A percentile compares a stretch with the other conserved stretches of the same genome.
These are phyloP conservation scores for Hemaris fuciformis DNA, from an alignment of 2,888 invertebrate species.

Conservation along the genomic window DNA sequence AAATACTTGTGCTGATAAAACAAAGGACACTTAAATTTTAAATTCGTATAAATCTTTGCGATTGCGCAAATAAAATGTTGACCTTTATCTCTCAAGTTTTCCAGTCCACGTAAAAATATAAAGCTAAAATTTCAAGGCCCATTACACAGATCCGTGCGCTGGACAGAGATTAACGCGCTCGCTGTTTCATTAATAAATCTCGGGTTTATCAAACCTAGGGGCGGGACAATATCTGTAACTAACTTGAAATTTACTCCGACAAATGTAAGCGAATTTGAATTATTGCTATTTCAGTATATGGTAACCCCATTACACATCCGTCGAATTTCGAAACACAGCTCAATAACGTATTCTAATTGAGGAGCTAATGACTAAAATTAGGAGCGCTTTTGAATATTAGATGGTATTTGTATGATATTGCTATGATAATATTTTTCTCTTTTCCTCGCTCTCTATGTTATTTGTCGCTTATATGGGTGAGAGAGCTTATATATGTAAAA, in stretches of 20 bases:
- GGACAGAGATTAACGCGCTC: slow-evolving; percentile 67
- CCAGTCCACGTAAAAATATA: slow-evolving; percentile 35
- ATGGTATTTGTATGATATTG: too few relatives aligned
- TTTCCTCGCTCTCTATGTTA: too few relatives aligned
- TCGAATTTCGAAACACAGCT: background rate
- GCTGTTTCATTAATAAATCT: slow-evolving; percentile 56
- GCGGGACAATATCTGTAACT: slow-evolving; percentile 20
- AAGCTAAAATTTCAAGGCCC: slow-evolving; percentile 54
- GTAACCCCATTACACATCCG: background rate
- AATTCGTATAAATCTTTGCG: slow-evolving; percentile 1
- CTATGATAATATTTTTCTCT: too few relatives aligned
- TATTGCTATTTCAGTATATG: background rate
- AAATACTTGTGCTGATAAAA: background rate
- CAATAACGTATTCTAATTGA: background rate
- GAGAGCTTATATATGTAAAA: too few relatives aligned
- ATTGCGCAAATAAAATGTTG: background rate
- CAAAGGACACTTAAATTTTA: background rate
- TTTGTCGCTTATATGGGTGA: too few relatives aligned
- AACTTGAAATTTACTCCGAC: background rate
- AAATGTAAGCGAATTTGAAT: background rate
- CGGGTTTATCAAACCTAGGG: slow-evolving; percentile 44
- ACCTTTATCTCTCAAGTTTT: slow-evolving; percentile 30
- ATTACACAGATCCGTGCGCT: slow-evolving; percentile 56
- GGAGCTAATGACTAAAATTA: too few relatives aligned
- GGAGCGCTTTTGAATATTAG: too few relatives aligned